phyloP scores from a whole-genome alignment of 1,140 invertebrate species.

The Triops longicaudatus region DNA sequence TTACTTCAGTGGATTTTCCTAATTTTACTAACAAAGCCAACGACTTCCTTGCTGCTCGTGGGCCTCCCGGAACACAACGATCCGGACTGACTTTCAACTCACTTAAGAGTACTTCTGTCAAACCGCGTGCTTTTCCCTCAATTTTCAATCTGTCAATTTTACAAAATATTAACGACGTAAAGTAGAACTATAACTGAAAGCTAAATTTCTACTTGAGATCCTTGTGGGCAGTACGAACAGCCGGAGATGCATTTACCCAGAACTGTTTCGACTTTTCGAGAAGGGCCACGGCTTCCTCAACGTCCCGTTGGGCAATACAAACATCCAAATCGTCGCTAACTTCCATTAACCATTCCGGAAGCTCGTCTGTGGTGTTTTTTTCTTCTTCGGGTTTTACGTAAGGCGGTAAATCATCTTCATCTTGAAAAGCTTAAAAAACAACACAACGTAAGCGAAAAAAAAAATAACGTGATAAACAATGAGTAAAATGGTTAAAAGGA shows the following conservation, averaged over 20 bases:
- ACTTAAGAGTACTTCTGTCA: slow-evolving; percentile 76
- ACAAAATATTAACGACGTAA: slow-evolving; percentile 9
- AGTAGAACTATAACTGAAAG: too few species aligned
- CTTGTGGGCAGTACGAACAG: slow-evolving; percentile 31
- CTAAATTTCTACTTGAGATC: slow-evolving; percentile 34
- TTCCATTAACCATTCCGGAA: slow-evolving; percentile 83
- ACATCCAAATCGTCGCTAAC: slow-evolving; percentile 93
- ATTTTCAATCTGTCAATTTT: slow-evolving; percentile 45
- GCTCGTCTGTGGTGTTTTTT: slow-evolving; percentile 76
- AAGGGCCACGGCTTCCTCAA: slow-evolving; percentile 84
- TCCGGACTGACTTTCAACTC: slow-evolving; percentile 80
- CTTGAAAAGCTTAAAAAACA: slow-evolving; percentile 31
- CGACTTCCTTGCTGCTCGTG: slow-evolving; percentile 73
- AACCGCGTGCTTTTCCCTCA: slow-evolving; percentile 61
- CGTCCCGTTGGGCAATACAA: slow-evolving; percentile 91
- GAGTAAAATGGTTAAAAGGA: neutral
- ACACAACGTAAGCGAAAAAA: neutral
- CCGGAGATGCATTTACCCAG: slow-evolving; percentile 30
- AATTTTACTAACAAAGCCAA: slow-evolving; percentile 79
- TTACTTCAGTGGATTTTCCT: slow-evolving; percentile 53
- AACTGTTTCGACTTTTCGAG: slow-evolving; percentile 64
- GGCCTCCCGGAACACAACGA: slow-evolving; percentile 84
- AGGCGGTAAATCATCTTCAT: slow-evolving; percentile 29
- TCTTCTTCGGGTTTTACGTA: neutral
- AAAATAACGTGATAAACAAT: too few species aligned